Evolutionary conservation across 2,888 invertebrate species (phyloP), one percentile per base, ranked within the genome.

Genomic region (Perdita meconis): DNA sequence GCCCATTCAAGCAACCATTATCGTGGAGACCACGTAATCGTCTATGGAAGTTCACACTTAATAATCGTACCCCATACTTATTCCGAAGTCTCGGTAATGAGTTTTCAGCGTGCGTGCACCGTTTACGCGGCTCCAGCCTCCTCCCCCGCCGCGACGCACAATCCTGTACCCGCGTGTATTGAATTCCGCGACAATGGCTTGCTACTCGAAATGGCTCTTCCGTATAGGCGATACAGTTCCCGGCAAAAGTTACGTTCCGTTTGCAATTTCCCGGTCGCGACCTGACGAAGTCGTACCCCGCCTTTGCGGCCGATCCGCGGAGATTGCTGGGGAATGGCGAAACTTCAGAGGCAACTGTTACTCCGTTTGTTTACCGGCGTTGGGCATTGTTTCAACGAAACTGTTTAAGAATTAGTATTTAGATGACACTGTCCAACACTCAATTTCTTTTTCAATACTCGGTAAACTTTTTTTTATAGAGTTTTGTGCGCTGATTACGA

Each of bases 1-100:
- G 90, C 88, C 90, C 90, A 91, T 91, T 92, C 91, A 91, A 86
- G 84, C 85, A 86, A 86, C 90, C 88, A 91, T 91, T 90, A 91
- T 90, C 88, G 88, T 84, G 82, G 86, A 86, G 85, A 88, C 87
- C 88, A 81, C 88, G 88, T 90, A 90, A 91, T 90, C 90, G 89
- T 88, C 90, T 89, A 86, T 80, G 86, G 85, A 87, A 86, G 86
- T 89, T 90, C 89, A 90, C 89, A 89, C 90, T 90, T 90, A 90
- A 90, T 90, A 90, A 90, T 90, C 88, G 87, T 89, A 89, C 86
- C 87, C 87, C 85, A 86, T 89, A n/a, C n/a, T n/a, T n/a, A 89
- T 88, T 86, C 87, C 84, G 78, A 85, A 87, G 84, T 77, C 68
- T 61, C 61, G 75, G 82, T 88, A 89, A 89, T 88, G 88, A 87